phyloP scores from a whole-genome alignment of 35 echinoderm and acorn worm genomes.

The Ophiothrix spiculata region DNA sequence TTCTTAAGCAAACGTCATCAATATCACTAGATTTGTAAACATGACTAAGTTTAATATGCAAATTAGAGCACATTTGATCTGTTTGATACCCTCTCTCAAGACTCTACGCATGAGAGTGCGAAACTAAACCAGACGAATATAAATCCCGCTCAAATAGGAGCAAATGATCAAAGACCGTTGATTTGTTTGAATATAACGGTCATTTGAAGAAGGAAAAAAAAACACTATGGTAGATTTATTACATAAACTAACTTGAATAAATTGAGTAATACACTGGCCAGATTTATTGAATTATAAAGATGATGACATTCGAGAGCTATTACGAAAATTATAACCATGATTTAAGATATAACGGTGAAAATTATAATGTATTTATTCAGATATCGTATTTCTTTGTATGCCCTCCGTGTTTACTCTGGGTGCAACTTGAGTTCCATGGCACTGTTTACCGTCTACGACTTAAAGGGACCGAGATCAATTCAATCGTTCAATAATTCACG shows the following conservation, averaged over 20 bases:
- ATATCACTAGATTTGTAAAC: too few relatives aligned
- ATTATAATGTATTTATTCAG: constrained; percentile 9
- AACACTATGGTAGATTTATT: too few relatives aligned
- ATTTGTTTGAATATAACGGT: too few relatives aligned
- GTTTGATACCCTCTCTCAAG: too few relatives aligned
- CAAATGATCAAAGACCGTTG: too few relatives aligned
- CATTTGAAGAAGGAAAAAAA: too few relatives aligned
- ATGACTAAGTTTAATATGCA: too few relatives aligned
- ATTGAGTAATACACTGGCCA: neutral
- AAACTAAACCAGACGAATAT: too few relatives aligned
- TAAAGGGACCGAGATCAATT: neutral
- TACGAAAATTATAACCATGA: neutral
- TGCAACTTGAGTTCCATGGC: constrained; percentile 5
- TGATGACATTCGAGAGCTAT: neutral
- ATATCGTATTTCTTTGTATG: constrained; percentile 1
- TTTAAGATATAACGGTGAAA: neutral
- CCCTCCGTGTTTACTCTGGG: neutral
- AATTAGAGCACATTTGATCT: too few relatives aligned
- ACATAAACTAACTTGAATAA: neutral
- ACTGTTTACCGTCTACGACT: constrained; percentile 14
- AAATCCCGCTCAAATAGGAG: too few relatives aligned
- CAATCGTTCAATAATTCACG: constrained; percentile 9
- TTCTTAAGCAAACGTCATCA: too few relatives aligned
- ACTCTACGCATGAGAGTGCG: too few relatives aligned
- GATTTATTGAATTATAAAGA: neutral